Evolutionary conservation across 1,140 invertebrate species (phyloP).

Genomic region (Megalonaias nervosa): DNA sequence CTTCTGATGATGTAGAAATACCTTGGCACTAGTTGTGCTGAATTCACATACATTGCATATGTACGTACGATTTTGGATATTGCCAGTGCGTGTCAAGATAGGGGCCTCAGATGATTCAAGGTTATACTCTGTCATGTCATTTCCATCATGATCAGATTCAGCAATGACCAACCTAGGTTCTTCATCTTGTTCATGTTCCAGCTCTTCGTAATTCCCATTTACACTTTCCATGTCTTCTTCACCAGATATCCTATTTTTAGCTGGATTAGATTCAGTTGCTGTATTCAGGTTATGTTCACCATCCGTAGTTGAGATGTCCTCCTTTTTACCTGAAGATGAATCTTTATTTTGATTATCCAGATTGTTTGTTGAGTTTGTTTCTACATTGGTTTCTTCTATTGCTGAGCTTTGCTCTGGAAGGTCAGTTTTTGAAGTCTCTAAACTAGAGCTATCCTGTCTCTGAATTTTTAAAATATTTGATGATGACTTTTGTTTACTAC

Average conservation of each 20-base stretch:
- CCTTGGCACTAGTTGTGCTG: conserved; percentile 56
- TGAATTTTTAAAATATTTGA: conserved; percentile 12
- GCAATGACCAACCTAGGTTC: conserved; percentile 46
- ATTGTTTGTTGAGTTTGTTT: conserved; percentile 8
- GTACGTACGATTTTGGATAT: conserved; percentile 62
- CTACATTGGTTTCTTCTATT: conserved; percentile 8
- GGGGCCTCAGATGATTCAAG: background rate
- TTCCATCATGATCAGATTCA: conserved; percentile 19
- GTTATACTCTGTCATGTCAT: conserved; percentile 29
- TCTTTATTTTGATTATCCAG: background rate
- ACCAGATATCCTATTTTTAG: background rate
- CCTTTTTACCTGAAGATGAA: too few species aligned
- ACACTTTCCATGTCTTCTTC: conserved; percentile 10
- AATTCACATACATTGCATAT: conserved; percentile 56
- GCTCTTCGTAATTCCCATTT: conserved; percentile 28
- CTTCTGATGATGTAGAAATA: conserved; percentile 56
- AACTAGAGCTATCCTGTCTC: conserved; percentile 20
- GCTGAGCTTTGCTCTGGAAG: background rate
- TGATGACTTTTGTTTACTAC: background rate
- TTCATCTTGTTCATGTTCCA: conserved; percentile 40
- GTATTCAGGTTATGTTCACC: conserved; percentile 2
- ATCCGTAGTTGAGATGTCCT: background rate
- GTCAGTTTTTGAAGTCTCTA: conserved; percentile 1
- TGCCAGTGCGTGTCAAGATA: conserved; percentile 42
- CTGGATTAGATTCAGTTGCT: conserved; percentile 3